Percentiles rank a stretch among this genome's conserved stretches.
phyloP scores from a whole-genome alignment of 2,113 vertebrate species.

The Hippopotamus amphibius region DNA sequence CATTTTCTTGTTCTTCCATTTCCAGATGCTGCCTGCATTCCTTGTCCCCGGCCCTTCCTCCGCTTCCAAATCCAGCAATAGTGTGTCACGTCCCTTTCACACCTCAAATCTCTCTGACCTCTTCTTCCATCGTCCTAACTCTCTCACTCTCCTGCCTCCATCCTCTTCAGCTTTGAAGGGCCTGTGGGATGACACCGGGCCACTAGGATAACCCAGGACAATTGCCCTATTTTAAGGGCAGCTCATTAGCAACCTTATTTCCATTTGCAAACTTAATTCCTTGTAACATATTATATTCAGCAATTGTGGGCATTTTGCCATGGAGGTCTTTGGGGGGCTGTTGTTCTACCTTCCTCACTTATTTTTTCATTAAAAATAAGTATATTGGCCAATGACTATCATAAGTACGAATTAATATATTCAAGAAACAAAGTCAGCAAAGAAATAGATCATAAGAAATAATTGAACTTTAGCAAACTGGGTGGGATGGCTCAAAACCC shows the following conservation, averaged over 20 bases:
- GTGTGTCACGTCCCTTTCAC: neutral
- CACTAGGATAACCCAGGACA: neutral
- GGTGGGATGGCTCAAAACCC: neutral
- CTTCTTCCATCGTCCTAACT: neutral
- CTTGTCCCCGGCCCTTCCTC: neutral
- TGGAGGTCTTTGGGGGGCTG: neutral
- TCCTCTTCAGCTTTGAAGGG: neutral
- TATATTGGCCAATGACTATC: neutral
- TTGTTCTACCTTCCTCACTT: neutral
- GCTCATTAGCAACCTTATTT: neutral
- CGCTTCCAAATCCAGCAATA: neutral
- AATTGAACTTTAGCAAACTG: neutral
- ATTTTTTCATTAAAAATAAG: neutral
- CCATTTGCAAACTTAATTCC: neutral
- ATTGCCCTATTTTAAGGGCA: neutral
- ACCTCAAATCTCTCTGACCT: neutral
- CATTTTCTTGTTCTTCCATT: neutral
- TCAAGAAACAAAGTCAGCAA: neutral
- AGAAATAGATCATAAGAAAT: neutral
- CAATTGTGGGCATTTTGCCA: neutral
- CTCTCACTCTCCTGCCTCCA: neutral
- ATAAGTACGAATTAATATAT: neutral
- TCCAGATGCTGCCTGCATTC: neutral
- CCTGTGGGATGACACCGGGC: neutral
- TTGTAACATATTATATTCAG: neutral